Evolutionary conservation across 1,140 invertebrate genomes (phyloP).

Genomic region (Drosophila orena): DNA sequence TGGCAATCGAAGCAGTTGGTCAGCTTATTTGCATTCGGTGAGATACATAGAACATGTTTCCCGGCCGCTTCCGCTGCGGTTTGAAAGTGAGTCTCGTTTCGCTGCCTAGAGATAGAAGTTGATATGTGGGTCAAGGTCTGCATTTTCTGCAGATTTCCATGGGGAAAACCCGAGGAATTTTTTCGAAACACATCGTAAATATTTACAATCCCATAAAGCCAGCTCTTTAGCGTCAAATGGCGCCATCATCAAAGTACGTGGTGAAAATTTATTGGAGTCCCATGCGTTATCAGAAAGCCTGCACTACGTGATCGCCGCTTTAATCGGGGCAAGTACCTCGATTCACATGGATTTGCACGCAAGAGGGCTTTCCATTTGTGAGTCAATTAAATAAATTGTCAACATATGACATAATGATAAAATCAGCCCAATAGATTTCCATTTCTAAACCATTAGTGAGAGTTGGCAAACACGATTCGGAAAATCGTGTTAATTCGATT

Average conservation of each 20-base stretch:
- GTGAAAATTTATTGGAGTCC: slow-evolving; percentile 71
- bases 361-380: slow-evolving; percentile 66
- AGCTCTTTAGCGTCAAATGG: slow-evolving; percentile 58
- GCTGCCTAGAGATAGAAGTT: slow-evolving; percentile 24
- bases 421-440: slow-evolving; percentile 13
- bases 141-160: slow-evolving; percentile 25
- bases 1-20: slow-evolving; percentile 62
- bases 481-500: slow-evolving; percentile 7
- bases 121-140: slow-evolving; percentile 65
- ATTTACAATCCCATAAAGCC: slow-evolving; percentile 53
- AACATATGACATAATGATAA: slow-evolving; percentile 42
- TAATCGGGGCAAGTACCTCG: slow-evolving; percentile 45
- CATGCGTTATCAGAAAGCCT: slow-evolving; percentile 56
- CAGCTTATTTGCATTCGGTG: slow-evolving; percentile 52
- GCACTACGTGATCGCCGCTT: slow-evolving; percentile 53
- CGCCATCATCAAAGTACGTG: slow-evolving; percentile 72
- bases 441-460: slow-evolving; percentile 9
- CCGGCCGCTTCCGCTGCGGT: slow-evolving; percentile 46
- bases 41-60: slow-evolving; percentile 63
- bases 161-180: slow-evolving; percentile 51
- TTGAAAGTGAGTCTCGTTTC: slow-evolving; percentile 65
- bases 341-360: slow-evolving; percentile 68
- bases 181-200: slow-evolving; percentile 32
- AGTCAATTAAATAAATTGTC: slow-evolving; percentile 63
- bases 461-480: slow-evolving; percentile 6